Conservation (phyloP, 2,113 vertebrate genomes). For the Nymphicus hollandicus region DNA sequence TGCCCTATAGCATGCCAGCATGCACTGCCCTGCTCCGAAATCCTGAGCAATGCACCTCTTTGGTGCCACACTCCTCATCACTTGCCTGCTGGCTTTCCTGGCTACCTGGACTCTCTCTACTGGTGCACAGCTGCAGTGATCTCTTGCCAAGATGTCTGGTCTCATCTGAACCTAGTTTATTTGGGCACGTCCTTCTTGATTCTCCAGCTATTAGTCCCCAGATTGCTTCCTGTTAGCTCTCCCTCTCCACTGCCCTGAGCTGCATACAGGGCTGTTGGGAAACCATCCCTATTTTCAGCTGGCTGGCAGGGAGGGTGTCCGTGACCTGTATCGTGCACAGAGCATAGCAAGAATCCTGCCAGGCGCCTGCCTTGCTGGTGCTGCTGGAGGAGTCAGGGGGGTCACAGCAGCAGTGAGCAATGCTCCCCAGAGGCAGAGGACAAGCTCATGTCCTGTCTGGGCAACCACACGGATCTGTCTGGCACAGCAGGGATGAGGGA, state of each 20-base stretch:
- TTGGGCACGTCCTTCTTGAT: not conserved
- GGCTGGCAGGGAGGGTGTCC: not conserved
- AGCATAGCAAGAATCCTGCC: not conserved
- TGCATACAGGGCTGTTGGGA: not conserved
- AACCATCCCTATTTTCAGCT: not conserved
- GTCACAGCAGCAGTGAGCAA: not conserved
- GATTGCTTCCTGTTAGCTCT: not conserved
- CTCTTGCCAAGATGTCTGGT: not conserved
- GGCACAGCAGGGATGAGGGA: not conserved
- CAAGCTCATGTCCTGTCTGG: accelerated
- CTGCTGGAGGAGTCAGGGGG: not conserved
- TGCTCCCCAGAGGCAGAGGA: not conserved
- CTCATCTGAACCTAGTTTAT: not conserved
- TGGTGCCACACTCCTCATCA: not conserved
- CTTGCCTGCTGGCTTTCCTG: not conserved
- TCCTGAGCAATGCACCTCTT: not conserved
- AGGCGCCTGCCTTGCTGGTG: not conserved
- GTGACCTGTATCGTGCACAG: not conserved
- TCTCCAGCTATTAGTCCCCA: not conserved
- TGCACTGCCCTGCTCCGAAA: not conserved
- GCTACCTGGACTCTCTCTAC: not conserved
- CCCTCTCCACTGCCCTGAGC: not conserved
- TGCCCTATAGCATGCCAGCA: not conserved
- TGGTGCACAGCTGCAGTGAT: accelerated
- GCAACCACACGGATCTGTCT: accelerated